A percentile compares a stretch with the other conserved stretches of the same genome.
Conservation (phyloP, 2,888 invertebrate species). For the Caradrina kadenii region DNA sequence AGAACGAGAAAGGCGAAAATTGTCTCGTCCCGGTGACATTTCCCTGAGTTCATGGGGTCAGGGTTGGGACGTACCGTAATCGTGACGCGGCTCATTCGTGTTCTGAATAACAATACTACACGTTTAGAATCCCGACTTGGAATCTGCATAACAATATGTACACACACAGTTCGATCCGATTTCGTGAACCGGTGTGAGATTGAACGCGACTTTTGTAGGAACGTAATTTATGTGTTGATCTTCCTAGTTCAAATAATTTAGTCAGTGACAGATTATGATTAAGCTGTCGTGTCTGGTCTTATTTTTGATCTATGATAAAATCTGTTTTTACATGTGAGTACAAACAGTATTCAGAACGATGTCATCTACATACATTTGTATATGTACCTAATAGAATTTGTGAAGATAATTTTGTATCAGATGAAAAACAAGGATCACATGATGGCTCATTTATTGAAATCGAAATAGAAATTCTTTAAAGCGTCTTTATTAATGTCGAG, state of each 20-base stretch:
- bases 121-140: conserved; percentile 73
- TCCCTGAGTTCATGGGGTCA: conserved; percentile 87
- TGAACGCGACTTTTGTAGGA: conserved; percentile 51
- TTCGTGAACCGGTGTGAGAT: conserved; percentile 58
- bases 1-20: conserved; percentile 60
- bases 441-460: conserved; percentile 37
- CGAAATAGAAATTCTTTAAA: conserved; percentile 47
- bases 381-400: conserved; percentile 5
- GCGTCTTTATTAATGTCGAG: conserved; percentile 36
- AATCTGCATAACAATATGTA: conserved; percentile 80
- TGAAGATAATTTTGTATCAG: conserved; percentile 7
- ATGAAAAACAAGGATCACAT: conserved; percentile 28
- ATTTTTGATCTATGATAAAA: conserved; percentile 33
- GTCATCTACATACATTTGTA: neutral
- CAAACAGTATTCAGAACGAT: conserved; percentile 1
- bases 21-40: conserved; percentile 80
- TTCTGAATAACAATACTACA: conserved; percentile 82
- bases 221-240: conserved; percentile 48
- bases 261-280: conserved; percentile 25
- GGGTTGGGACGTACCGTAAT: conserved; percentile 81
- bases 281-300: conserved; percentile 24
- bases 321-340: conserved; percentile 8
- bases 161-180: conserved; percentile 64
- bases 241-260: conserved; percentile 46
- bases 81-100: conserved; percentile 80